Base-by-base conservation (phyloP, 1,140 invertebrate species). In the Drosophila pallidifrons region DNA sequence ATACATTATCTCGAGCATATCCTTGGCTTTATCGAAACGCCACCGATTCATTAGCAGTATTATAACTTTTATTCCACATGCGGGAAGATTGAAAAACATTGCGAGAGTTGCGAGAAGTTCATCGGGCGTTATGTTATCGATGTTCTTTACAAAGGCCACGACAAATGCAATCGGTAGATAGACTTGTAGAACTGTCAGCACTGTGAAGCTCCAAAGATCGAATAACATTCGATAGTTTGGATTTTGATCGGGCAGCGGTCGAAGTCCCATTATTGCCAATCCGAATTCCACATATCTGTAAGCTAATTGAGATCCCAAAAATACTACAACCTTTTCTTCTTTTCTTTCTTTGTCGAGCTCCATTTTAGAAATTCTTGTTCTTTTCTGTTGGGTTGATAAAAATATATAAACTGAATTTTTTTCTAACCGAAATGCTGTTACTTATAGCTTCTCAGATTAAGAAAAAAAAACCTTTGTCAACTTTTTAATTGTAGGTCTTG, bases 71-170 rank as follows among this genome's bases (percentile, higher is more conserved):
- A 74, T 16, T 0, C 55, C 41, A 5, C 57, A 55, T 2, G 64
- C 16, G 1, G 77, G 32, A 0, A 75, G 1, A 47, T 85, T 86
- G 7, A 81, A 66, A 11, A 71, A 71, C 1, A 78, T 46, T 10
- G 77, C 75, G 11, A 86, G n/a, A 1, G 69, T 58, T 2, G 65
- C 57, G 3, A 85, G 5, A 0, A 81, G 7, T 5, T 85, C 71
- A 1, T 52, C 69, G 0, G 63, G 20, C 2, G 16, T 63, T 2
- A 74, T 49, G 6, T 6, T 73, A 2, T 51, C 25, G 0, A 77
- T 35, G 5, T 74, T 58, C 30, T 16, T 46, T 11, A 69, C 0
- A 15, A 51, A 77, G 7, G 32, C 51, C 2, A 68, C 38, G 5
- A 45, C 43, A 3, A 77, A 58, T 8, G 63, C 74, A 2, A 69